Base-by-base conservation (phyloP, 2,113 vertebrate genomes). In the Mus spicilegus region DNA sequence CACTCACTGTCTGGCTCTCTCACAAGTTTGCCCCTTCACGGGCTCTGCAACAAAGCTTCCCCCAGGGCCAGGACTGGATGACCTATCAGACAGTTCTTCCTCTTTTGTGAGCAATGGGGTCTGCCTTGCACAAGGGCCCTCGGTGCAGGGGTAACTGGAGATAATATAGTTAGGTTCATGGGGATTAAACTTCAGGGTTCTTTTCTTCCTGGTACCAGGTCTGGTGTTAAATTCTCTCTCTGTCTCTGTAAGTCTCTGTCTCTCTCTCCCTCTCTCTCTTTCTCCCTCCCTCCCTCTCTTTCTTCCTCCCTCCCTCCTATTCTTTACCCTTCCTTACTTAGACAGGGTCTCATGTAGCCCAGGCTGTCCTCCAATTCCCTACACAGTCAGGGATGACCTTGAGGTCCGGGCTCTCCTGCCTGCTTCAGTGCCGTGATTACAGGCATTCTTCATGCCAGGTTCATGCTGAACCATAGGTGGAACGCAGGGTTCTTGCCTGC, bases 171-270 rank as follows among this genome's bases (percentile, higher is more conserved):
- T 46, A 75, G 56, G 56, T 12, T 30, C 11, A 0, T 3, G 16
- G n/a, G 24, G 28, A 36, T 70, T 51, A 22, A 30, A 26, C 16
- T 5, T 49, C 42, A 19, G 19, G 0, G 2, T 39, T 39, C 19
- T 54, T 12, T 76, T 33, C 56, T 58, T 1, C 12, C 2, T 3
- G 49, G 8, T 5, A 11, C 75, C 4, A n/a, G 24, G 33, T 49
- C 26, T 19, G 36, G 63, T 13, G 67, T 20, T 4, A 16, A 73
- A 56, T 51, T 73, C 30, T 51, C 84, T 49, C 16, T 33, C 24
- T 67, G 61, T 49, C 61, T 58, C 54, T 58, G 9, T 56, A 22
- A 65, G 63, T 65, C 63, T 65, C 26, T 28, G 63, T 65, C 5
- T 39, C 0, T 86, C 14, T 77, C 16, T 20, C 42, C 42, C 42